Percentiles rank a stretch among this genome's conserved stretches.
These are phyloP conservation scores for Silurus meridionalis DNA, from an alignment of 2,113 vertebrate genomes.

Conservation along the genomic window DNA sequence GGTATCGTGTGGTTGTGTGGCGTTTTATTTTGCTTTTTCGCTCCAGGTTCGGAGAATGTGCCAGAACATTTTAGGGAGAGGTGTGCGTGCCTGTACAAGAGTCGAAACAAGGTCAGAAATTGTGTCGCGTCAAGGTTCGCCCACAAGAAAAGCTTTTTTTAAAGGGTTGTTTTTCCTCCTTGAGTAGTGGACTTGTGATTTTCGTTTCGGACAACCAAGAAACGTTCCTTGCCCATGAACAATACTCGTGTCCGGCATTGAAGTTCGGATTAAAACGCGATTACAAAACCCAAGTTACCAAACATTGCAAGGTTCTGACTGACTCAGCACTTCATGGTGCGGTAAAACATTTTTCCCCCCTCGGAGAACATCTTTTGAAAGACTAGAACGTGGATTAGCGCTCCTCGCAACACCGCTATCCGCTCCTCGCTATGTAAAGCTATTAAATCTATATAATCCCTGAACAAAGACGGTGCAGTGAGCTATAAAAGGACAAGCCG, in stretches of 20 bases:
- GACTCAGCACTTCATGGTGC: background rate
- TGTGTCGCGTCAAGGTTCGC: background rate
- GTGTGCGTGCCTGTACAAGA: slow-evolving; percentile 5
- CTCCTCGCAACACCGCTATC: background rate
- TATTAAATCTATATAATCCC: slow-evolving; percentile 20
- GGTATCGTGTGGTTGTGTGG: background rate
- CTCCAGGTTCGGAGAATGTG: background rate
- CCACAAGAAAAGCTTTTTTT: background rate
- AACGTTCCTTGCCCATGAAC: background rate
- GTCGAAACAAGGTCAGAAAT: background rate
- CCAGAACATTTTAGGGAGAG: background rate
- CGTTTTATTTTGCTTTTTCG: background rate
- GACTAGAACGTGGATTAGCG: background rate
- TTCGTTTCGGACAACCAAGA: background rate
- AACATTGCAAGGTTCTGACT: background rate
- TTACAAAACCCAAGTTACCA: slow-evolving; percentile 10
- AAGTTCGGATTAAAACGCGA: slow-evolving; percentile 48
- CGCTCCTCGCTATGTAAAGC: background rate
- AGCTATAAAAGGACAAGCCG: slow-evolving; percentile 18
- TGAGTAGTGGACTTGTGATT: no score
- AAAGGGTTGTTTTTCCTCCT: no score
- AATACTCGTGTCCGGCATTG: background rate
- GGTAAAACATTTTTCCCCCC: background rate
- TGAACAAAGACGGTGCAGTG: background rate
- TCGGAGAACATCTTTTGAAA: no score